phyloP scores from a whole-genome alignment of 2,797 vertebrate genomes.

The Menidia menidia region DNA sequence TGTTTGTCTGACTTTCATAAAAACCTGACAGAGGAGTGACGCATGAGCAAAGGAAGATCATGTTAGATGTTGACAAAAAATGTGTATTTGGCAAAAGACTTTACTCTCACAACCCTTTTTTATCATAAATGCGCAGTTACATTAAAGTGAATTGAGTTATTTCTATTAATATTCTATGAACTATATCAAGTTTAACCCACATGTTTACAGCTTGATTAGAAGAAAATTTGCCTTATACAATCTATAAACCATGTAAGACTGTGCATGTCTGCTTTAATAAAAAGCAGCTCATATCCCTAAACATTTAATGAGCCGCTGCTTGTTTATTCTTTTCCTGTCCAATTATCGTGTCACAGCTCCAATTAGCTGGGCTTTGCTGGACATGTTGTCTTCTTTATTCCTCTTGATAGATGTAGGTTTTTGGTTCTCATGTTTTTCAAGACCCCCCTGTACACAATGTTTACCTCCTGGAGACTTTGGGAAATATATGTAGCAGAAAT shows the following conservation, averaged over 20 bases:
- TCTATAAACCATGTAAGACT: neutral
- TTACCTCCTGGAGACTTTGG: conserved; percentile 11
- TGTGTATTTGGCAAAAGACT: too few species aligned
- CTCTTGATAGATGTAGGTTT: conserved; percentile 11
- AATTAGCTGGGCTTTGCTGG: conserved; percentile 42
- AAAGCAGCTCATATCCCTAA: conserved; percentile 46
- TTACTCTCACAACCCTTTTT: too few species aligned
- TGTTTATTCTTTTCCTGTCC: conserved; percentile 58
- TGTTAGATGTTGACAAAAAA: too few species aligned
- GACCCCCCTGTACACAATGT: neutral
- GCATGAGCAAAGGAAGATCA: too few species aligned
- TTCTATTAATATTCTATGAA: conserved; percentile 43
- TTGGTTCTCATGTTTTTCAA: conserved; percentile 29
- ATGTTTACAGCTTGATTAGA: conserved; percentile 45
- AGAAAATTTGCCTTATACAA: conserved; percentile 31
- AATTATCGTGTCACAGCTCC: conserved; percentile 56
- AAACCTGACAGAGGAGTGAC: neutral
- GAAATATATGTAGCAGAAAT: neutral
- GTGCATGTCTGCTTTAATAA: conserved; percentile 37
- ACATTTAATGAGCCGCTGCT: conserved; percentile 58
- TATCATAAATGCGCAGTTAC: neutral
- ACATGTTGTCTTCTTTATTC: conserved; percentile 16
- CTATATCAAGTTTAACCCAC: conserved; percentile 52
- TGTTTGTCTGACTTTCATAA: neutral
- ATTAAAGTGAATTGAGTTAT: neutral